Evolutionary conservation across 2,888 invertebrate genomes (phyloP).

Genomic region (Noctuana brunneofusca): DNA sequence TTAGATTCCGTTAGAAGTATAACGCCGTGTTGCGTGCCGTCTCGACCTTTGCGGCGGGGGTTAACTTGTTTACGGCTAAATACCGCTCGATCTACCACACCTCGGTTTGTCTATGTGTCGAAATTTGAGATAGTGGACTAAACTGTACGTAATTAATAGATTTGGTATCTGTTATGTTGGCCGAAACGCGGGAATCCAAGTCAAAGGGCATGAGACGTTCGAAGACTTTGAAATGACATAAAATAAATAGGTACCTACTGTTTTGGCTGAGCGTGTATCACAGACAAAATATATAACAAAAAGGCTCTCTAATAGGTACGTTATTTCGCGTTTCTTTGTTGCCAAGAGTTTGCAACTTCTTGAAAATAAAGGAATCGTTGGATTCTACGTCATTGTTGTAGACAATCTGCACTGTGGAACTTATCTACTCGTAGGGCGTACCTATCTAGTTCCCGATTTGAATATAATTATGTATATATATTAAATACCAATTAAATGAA

Average conservation of each 20-base stretch:
- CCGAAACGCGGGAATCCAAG: not conserved
- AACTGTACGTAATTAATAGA: slow-evolving; percentile 14
- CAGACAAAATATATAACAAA: too few relatives aligned
- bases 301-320: too few relatives aligned
- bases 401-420: too few relatives aligned
- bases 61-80: slow-evolving; percentile 44
- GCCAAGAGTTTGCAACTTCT: too few relatives aligned
- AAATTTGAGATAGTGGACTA: slow-evolving; percentile 29
- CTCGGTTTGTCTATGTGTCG: slow-evolving; percentile 23
- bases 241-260: not conserved
- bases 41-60: slow-evolving; percentile 64
- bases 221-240: not conserved
- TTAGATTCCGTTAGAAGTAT: slow-evolving; percentile 46
- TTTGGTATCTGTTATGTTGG: not conserved
- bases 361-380: too few relatives aligned
- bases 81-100: slow-evolving; percentile 25
- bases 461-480: too few relatives aligned
- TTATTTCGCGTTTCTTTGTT: too few relatives aligned
- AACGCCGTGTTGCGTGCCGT: slow-evolving; percentile 60
- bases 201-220: not conserved
- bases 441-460: too few relatives aligned
- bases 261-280: too few relatives aligned
- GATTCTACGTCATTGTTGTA: too few relatives aligned
- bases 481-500: too few relatives aligned
- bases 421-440: too few relatives aligned